These are phyloP conservation scores for Pseudanteris insignis DNA, from an alignment of 2,888 invertebrate genomes.

Conservation along the genomic window DNA sequence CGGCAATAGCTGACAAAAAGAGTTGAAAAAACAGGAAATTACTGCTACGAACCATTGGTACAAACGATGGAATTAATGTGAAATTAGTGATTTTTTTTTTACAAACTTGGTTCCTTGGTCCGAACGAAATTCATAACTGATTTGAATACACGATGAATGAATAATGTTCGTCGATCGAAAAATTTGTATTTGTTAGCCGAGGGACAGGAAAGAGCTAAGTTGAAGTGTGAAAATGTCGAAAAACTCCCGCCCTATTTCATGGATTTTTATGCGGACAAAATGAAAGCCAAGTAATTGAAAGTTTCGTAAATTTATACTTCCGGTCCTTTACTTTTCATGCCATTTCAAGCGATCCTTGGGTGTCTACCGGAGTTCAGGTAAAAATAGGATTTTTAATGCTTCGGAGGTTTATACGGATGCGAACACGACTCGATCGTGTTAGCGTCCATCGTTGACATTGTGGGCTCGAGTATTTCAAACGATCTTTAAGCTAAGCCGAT, in stretches of 20 bases:
- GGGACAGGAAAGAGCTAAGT: constrained; percentile 1
- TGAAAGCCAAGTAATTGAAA: constrained; percentile 52
- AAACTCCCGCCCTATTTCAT: constrained; percentile 9
- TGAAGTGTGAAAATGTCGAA: constrained; percentile 26
- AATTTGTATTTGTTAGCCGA: constrained; percentile 2
- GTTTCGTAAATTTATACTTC: constrained; percentile 55
- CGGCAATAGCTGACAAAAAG: no score
- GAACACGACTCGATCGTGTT: constrained; percentile 23
- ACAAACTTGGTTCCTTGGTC: no score
- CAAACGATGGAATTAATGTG: no score
- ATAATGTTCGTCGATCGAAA: background rate
- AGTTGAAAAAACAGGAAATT: no score
- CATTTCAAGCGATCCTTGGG: constrained; percentile 32
- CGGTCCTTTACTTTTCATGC: constrained; percentile 38
- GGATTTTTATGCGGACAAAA: constrained; percentile 42
- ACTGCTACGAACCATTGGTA: no score
- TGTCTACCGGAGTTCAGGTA: constrained; percentile 30
- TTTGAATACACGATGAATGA: no score
- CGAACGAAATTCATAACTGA: no score
- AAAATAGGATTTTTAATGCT: no score
- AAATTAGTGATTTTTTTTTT: no score
- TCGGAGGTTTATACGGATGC: no score
- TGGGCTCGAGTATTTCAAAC: constrained; percentile 22
- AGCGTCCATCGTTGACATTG: constrained; percentile 20
- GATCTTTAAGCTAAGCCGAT: constrained; percentile 31